Percentiles rank a stretch among this genome's conserved stretches.
These are phyloP conservation scores for Dryobotodes eremita DNA, from an alignment of 2,888 invertebrate species.

Conservation along the genomic window DNA sequence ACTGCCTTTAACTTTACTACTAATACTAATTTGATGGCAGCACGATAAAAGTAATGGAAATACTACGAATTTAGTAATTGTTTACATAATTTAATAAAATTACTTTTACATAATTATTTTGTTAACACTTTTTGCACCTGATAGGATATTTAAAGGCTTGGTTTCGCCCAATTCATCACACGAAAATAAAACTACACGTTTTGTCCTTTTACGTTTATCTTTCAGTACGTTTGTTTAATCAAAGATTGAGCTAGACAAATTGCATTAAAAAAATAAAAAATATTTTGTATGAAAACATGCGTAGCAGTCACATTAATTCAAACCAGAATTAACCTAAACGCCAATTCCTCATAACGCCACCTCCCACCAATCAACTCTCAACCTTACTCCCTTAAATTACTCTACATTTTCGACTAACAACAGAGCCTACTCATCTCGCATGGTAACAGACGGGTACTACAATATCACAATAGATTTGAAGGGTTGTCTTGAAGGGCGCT, in stretches of 20 bases:
- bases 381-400: slow-evolving; percentile 5
- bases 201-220: not conserved
- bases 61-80: slow-evolving; percentile 3
- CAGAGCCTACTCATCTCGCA: slow-evolving; percentile 2
- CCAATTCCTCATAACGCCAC: slow-evolving; percentile 1
- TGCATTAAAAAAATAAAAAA: not conserved
- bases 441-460: slow-evolving; percentile 57
- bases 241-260: not conserved
- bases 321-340: slow-evolving; percentile 39
- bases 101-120: not conserved
- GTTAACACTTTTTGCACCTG: no score
- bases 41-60: slow-evolving; percentile 15
- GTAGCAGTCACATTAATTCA: slow-evolving; percentile 15
- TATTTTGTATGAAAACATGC: not conserved
- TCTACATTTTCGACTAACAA: slow-evolving; percentile 7
- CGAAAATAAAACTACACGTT: no score
- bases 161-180: not conserved
- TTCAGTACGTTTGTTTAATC: not conserved
- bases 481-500: slow-evolving; percentile 51
- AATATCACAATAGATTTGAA: slow-evolving; percentile 63
- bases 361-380: not conserved
- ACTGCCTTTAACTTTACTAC: slow-evolving; percentile 5
- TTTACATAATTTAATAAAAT: not conserved
- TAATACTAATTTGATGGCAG: slow-evolving; percentile 12
- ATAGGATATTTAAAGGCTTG: no score